Evolutionary conservation across 1,140 invertebrate genomes (phyloP), one percentile per base, ranked within the genome.

Genomic region (Cydia splendana): DNA sequence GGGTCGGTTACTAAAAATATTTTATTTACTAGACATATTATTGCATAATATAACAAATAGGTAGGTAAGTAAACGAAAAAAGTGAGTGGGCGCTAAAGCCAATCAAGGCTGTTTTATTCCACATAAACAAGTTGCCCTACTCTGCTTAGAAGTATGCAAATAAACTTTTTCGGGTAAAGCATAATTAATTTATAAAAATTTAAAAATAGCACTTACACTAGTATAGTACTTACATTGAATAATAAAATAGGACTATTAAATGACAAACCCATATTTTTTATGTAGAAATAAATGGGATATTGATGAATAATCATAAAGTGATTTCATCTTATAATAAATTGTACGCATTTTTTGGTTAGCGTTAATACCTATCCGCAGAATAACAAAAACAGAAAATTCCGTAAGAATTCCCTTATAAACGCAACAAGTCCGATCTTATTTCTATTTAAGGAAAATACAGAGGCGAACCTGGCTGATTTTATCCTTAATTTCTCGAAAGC

Each of bases 61-160:
- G 53, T 18, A n/a, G n/a, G n/a, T n/a, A n/a, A n/a, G n/a, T n/a
- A 57, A 48, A 48, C 13, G 45, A 13, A 53, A 15, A 53, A 53
- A 53, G 15, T 20, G 12, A 18, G 53, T 18, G 53, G 53, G 53
- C 53, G n/a, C 53, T 57, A 57, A n/a, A 18, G 53, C 53, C 53
- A 57, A 57, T 53, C 51, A 53, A 53, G 51, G 51, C 51, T 53
- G 51, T n/a, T 53, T 53, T 53, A 45, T 57, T 18, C 53, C 15
- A 57, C n/a, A 57, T 18, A 57, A 57, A 57, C 45, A 57, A 18
- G 15, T 57, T 57, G 53, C 15, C 5, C 53, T 57, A 18, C n/a
- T 57, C 53, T 53, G n/a, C 51, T 53, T 53, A 53, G 7, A 57
- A 57, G n/a, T 18, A 57, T 48, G 45, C 45, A 48, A 57, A 51